phyloP scores from a whole-genome alignment of 1,140 invertebrate genomes.

The Apis dorsata region DNA sequence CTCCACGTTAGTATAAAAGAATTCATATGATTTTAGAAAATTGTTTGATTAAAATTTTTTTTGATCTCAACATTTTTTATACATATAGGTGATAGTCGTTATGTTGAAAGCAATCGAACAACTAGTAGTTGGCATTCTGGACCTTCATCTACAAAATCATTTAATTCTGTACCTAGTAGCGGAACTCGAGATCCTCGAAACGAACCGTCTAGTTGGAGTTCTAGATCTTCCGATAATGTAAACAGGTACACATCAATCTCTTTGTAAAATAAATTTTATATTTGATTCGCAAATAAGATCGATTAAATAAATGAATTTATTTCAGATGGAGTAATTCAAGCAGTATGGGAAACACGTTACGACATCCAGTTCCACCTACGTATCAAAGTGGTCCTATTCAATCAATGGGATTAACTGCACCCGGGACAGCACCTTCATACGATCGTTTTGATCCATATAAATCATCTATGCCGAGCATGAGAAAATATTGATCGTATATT shows the following conservation, averaged over 20 bases:
- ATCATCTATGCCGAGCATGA: conserved; percentile 75
- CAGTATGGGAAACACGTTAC: conserved; percentile 74
- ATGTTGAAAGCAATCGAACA: conserved; percentile 75
- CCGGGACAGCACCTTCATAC: conserved; percentile 74
- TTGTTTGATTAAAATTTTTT: background rate
- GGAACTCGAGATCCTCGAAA: conserved; percentile 74
- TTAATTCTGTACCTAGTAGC: conserved; percentile 75
- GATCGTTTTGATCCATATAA: conserved; percentile 78
- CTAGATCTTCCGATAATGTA: conserved; percentile 75
- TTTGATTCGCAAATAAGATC: background rate
- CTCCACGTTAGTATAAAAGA: conserved; percentile 72
- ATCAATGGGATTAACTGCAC: conserved; percentile 74
- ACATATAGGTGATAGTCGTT: conserved; percentile 75
- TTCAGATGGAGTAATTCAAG: conserved; percentile 78
- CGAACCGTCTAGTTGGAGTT: conserved; percentile 76
- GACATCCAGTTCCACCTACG: conserved; percentile 76
- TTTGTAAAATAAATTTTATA: background rate
- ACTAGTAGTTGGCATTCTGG: conserved; percentile 77
- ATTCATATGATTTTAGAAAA: background rate
- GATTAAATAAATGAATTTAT: background rate
- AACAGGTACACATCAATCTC: conserved; percentile 64
- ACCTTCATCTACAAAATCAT: conserved; percentile 76
- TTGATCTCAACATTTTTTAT: background rate
- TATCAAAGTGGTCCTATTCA: conserved; percentile 77
- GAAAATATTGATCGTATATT: conserved; percentile 72